Evolutionary conservation across 2,888 invertebrate genomes (phyloP).

Genomic region (Pseudanteris insignis): DNA sequence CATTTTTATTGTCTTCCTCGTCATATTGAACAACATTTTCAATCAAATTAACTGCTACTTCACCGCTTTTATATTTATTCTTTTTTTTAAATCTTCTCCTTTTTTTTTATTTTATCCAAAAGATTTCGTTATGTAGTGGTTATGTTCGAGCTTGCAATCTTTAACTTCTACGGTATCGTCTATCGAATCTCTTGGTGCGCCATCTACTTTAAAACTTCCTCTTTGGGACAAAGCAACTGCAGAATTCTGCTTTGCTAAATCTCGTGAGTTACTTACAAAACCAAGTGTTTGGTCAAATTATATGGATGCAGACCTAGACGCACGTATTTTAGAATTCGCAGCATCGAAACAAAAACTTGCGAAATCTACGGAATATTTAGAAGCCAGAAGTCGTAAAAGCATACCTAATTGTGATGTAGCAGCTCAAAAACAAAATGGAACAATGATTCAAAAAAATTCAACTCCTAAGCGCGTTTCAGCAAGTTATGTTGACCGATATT

Average conservation of each 20-base stretch:
- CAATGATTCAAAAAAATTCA: conserved; percentile 49
- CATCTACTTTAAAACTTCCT: conserved; percentile 69
- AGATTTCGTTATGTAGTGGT: conserved; percentile 55
- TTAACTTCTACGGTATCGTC: conserved; percentile 66
- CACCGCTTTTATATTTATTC: too few relatives aligned
- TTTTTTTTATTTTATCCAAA: too few relatives aligned
- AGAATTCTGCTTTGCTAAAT: conserved; percentile 78
- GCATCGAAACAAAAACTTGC: conserved; percentile 56
- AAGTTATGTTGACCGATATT: conserved; percentile 63
- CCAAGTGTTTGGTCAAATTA: conserved; percentile 67
- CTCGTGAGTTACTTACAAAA: conserved; percentile 74
- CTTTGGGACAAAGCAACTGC: conserved; percentile 79
- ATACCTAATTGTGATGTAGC: conserved; percentile 46
- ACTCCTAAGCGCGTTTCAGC: conserved; percentile 60
- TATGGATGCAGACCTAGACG: conserved; percentile 60
- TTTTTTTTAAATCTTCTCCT: too few relatives aligned
- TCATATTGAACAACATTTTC: conserved; percentile 8
- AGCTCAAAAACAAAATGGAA: conserved; percentile 54
- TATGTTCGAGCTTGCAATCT: conserved; percentile 66
- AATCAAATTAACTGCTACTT: too few relatives aligned
- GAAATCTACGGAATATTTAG: conserved; percentile 60
- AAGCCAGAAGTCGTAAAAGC: conserved; percentile 53
- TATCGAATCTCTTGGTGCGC: conserved; percentile 66
- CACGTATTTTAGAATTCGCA: conserved; percentile 55
- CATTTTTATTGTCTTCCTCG: conserved; percentile 11